Percentiles rank a stretch among this genome's conserved stretches.
These are phyloP conservation scores for Crocuta crocuta DNA, from an alignment of 2,113 vertebrate genomes.

Conservation along the genomic window DNA sequence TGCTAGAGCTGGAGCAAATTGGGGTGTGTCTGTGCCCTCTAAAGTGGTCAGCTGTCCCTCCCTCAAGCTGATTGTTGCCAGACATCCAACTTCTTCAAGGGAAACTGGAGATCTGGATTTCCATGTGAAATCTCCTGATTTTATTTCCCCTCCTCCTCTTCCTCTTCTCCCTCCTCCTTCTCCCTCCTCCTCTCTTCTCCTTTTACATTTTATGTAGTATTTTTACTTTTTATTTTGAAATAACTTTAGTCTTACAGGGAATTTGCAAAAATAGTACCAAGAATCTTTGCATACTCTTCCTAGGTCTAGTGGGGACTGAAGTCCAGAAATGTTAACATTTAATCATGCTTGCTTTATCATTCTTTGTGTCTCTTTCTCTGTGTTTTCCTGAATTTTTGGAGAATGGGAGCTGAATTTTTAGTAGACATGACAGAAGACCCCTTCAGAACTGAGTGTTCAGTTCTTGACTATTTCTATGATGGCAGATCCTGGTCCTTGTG, in stretches of 20 bases:
- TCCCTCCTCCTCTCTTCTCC: background rate
- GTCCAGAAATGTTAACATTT: background rate
- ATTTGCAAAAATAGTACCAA: background rate
- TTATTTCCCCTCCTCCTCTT: background rate
- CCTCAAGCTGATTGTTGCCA: background rate
- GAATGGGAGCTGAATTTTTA: slow-evolving; percentile 12
- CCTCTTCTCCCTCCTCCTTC: background rate
- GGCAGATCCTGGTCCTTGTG: background rate
- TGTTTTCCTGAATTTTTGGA: background rate
- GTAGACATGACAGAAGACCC: background rate
- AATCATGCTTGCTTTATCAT: background rate
- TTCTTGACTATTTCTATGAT: background rate
- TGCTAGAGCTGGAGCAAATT: background rate
- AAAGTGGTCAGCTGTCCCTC: background rate
- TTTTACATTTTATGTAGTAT: background rate
- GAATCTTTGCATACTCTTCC: background rate
- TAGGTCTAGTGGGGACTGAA: background rate
- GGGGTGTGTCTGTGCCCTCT: background rate
- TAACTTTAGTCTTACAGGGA: background rate
- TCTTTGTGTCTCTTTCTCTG: background rate
- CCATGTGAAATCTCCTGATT: background rate
- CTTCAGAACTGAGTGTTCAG: background rate
- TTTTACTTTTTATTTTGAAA: slow-evolving; percentile 32
- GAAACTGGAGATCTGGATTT: background rate
- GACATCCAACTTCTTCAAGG: background rate